These are phyloP conservation scores for Cladorhizidae sp. DNA, from an alignment of 37 sponge, comb jelly and placozoan species.

Conservation along the genomic window DNA sequence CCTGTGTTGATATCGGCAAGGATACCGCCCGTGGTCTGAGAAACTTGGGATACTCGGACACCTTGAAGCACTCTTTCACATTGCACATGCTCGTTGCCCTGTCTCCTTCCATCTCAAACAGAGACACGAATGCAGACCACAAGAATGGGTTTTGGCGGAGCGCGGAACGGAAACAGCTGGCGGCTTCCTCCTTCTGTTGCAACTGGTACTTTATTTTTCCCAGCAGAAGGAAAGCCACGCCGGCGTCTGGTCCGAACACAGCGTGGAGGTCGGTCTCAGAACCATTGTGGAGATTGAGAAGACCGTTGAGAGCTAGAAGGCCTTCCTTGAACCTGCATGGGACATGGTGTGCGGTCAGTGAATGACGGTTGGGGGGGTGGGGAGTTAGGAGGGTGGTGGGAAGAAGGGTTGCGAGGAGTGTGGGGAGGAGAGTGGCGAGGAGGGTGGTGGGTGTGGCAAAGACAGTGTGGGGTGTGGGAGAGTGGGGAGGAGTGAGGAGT, in stretches of 20 bases:
- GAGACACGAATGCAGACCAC: conserved; percentile 82
- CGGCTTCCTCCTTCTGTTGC: conserved; percentile 61
- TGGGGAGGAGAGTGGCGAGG: no score
- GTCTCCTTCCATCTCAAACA: conserved; percentile 66
- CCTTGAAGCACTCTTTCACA: conserved; percentile 53
- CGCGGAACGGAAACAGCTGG: conserved; percentile 50
- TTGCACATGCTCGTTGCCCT: not conserved
- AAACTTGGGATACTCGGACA: conserved; percentile 65
- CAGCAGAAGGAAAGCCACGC: conserved; percentile 67
- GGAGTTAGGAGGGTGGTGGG: no score
- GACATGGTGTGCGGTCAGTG: no score
- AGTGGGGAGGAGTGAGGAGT: not conserved
- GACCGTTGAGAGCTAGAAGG: conserved; percentile 30
- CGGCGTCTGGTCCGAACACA: conserved; percentile 48
- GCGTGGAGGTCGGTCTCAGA: conserved; percentile 37
- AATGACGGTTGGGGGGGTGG: no score
- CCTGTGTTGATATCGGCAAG: not conserved
- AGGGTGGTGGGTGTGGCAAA: no score
- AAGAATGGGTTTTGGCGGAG: conserved; percentile 86
- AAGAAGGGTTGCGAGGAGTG: no score
- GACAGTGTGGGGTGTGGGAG: not conserved
- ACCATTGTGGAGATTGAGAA: conserved; percentile 41
- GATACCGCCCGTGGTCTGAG: conserved; percentile 10
- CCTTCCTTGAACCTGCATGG: conserved; percentile 42
- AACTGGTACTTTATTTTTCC: conserved; percentile 63